Percentiles rank a stretch among this genome's conserved stretches.
Evolutionary conservation across 2,113 vertebrate species (phyloP).

Genomic region (Aspiorhynchus laticeps): DNA sequence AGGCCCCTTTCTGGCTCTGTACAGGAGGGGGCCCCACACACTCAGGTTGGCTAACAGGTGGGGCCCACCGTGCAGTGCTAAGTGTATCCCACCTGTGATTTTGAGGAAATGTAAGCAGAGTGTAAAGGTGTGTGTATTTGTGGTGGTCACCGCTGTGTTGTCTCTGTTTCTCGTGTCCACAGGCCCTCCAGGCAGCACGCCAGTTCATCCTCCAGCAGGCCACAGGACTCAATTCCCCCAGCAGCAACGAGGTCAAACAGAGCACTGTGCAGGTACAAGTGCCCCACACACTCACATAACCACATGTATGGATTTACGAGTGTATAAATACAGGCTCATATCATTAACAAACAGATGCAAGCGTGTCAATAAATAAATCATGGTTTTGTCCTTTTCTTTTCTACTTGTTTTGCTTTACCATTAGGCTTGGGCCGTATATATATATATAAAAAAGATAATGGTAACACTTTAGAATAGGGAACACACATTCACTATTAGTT

Average conservation of each 20-base stretch:
- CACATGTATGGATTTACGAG: constrained; percentile 21
- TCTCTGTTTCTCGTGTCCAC: constrained; percentile 59
- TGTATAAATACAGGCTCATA: not conserved
- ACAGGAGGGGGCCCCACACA: not conserved
- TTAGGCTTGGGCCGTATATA: not conserved
- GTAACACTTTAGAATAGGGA: too few relatives aligned
- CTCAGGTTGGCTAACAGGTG: constrained; percentile 24
- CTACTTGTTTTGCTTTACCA: constrained; percentile 8
- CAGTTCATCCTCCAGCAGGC: constrained; percentile 98
- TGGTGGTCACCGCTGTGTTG: constrained; percentile 47
- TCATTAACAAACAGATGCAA: not conserved
- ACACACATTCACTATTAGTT: not conserved
- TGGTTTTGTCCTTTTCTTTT: constrained; percentile 27
- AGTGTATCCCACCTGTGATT: constrained; percentile 62
- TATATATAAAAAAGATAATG: too few relatives aligned
- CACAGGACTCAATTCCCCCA: constrained; percentile 92
- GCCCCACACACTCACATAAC: constrained; percentile 68
- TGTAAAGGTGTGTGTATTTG: constrained; percentile 28
- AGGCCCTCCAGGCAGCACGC: constrained; percentile 96
- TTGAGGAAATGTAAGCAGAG: constrained; percentile 41
- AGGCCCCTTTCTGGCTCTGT: not conserved
- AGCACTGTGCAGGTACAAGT: constrained; percentile 95
- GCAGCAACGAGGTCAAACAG: constrained; percentile 94
- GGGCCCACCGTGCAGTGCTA: not conserved
- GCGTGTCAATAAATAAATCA: not conserved